These are phyloP conservation scores for Oncopodura yosiiana DNA, from an alignment of 1,140 invertebrate species.

Conservation along the genomic window DNA sequence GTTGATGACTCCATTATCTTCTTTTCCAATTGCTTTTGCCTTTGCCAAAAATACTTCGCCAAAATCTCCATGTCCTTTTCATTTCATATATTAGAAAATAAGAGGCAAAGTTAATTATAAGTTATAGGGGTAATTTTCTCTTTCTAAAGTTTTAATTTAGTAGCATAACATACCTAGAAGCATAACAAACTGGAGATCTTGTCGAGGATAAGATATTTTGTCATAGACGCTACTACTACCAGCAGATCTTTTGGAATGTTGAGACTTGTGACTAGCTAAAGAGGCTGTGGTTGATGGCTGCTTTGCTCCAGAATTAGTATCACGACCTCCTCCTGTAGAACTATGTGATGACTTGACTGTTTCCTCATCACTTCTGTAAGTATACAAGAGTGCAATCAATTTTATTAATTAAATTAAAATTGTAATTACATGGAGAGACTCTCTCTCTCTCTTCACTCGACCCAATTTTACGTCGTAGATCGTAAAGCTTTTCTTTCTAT, in stretches of 20 bases:
- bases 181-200: constrained; percentile 65
- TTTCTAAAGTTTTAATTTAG: not conserved
- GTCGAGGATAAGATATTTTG: constrained; percentile 59
- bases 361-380: constrained; percentile 66
- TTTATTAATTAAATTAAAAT: no score
- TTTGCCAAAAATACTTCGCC: constrained; percentile 77
- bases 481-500: no score
- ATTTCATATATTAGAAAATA: constrained; percentile 49
- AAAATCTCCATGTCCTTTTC: constrained; percentile 80
- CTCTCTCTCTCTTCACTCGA: no score
- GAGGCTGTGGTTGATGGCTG: constrained; percentile 27
- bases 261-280: constrained; percentile 33
- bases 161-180: constrained; percentile 51
- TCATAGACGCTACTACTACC: constrained; percentile 55
- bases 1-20: no score
- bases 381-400: no score
- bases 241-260: constrained; percentile 50
- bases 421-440: no score
- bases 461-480: no score
- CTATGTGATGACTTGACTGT: constrained; percentile 64
- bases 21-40: constrained; percentile 42
- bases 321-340: constrained; percentile 53
- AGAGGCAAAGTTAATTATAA: not conserved
- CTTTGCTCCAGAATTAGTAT: constrained; percentile 53
- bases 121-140: not conserved